phyloP scores from a whole-genome alignment of 2,888 invertebrate genomes.

The Erebia aethiops region DNA sequence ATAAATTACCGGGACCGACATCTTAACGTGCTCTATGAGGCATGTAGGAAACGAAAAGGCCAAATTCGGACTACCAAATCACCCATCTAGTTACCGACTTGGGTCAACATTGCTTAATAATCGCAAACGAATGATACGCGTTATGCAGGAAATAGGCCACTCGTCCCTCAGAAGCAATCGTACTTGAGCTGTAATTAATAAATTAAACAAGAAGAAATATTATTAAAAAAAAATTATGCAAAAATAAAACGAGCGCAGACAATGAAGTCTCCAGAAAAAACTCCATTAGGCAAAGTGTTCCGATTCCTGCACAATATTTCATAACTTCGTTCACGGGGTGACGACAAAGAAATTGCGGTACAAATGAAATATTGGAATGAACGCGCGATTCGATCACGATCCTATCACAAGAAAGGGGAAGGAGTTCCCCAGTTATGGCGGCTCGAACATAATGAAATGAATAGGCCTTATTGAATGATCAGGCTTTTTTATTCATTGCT shows the following conservation, averaged over 20 bases:
- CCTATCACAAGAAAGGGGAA: slow-evolving; percentile 30
- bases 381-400: slow-evolving; percentile 37
- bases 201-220: not conserved
- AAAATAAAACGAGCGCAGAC: not conserved
- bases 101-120: too few relatives aligned
- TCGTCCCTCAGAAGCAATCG: too few relatives aligned
- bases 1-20: too few relatives aligned
- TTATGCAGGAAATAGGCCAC: too few relatives aligned
- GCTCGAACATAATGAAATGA: slow-evolving; percentile 25
- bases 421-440: slow-evolving; percentile 29
- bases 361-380: slow-evolving; percentile 43
- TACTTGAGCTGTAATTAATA: too few relatives aligned
- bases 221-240: too few relatives aligned
- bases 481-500: slow-evolving; percentile 13
- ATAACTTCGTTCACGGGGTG: slow-evolving; percentile 36
- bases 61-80: too few relatives aligned
- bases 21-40: too few relatives aligned
- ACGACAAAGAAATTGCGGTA: slow-evolving; percentile 41
- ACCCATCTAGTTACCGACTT: too few relatives aligned
- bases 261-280: not conserved
- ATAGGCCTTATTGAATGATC: slow-evolving; percentile 25
- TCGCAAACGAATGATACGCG: too few relatives aligned
- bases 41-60: too few relatives aligned
- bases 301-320: slow-evolving; percentile 31
- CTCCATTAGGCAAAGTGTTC: slow-evolving; percentile 29